Base-by-base conservation (phyloP, 2,888 invertebrate genomes). In the Athrips mouffetella region DNA sequence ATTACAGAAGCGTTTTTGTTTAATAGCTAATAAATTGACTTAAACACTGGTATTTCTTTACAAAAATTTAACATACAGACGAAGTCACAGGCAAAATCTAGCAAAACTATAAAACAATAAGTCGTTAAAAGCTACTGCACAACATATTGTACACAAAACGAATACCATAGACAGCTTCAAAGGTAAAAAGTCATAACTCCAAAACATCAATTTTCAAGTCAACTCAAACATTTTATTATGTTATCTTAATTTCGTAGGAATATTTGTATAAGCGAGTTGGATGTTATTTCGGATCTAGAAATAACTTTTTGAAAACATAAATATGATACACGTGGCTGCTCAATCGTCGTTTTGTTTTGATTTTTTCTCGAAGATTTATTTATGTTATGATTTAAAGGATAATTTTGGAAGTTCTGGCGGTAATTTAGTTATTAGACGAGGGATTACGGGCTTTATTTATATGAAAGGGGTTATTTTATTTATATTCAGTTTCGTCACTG, bases 321-420 rank as follows among this genome's bases (percentile, higher is more conserved):
- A 80, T 81, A 82, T 76, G 80, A 78, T 80, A 76, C 83, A 82
- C 76, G 80, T 80, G 80, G 77, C 73, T 68, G 74, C 80, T 79
- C 77, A 78, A 81, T 80, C 50, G 45, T 31, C 33, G 54, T 52
- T 50, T 49, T 54, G 49, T 55, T 52, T 50, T 68, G 66, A 62
- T 73, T 71, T 72, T 67, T 66, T 62, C 53, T 50, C 45, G 59
- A 55, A 63, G 65, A 71, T 76, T 69, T 77, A 75, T 77, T 73
- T 76, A 66, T 67, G 62, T 70, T 70, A 64, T 56, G 61, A 67
- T 67, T 66, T 54, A 68, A 55, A 60, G 60, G 57, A 56, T 67
- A 63, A 65, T 62, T 65, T 61, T 53, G 61, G 55, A 59, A 55
- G 59, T 63, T 68, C 60, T 65, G 62, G 55, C 54, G 57, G 68